phyloP scores from a whole-genome alignment of 23 tunicate genomes.

The Styela plicata region DNA sequence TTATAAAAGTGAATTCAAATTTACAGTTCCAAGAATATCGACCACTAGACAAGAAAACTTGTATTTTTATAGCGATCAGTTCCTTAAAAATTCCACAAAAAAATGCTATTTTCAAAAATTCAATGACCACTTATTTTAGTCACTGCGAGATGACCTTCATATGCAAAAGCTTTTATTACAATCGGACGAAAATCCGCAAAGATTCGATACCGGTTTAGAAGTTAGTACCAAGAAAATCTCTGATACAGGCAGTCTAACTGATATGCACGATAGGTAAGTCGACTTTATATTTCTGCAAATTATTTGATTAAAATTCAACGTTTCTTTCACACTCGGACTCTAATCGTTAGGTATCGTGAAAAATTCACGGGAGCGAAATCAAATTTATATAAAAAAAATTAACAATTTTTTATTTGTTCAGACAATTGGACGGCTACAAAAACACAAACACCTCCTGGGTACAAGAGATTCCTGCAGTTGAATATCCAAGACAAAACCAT shows the following conservation, averaged over 20 bases:
- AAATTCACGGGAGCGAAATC: neutral
- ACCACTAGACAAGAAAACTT: too few relatives aligned
- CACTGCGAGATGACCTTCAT: slow-evolving; percentile 5
- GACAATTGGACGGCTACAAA: slow-evolving; percentile 67
- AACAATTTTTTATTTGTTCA: neutral
- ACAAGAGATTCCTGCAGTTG: slow-evolving; percentile 43
- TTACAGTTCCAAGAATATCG: too few relatives aligned
- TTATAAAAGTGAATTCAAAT: too few relatives aligned
- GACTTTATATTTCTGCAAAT: too few relatives aligned
- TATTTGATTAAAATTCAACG: neutral
- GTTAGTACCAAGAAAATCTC: slow-evolving; percentile 64
- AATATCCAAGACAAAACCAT: slow-evolving; percentile 70
- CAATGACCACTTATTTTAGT: slow-evolving; percentile 11
- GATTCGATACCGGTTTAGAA: slow-evolving; percentile 57
- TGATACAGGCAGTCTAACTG: slow-evolving; percentile 44
- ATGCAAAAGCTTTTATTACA: slow-evolving; percentile 19
- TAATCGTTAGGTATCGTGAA: neutral
- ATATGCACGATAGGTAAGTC: slow-evolving; percentile 77
- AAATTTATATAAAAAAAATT: neutral
- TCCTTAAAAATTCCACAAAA: too few relatives aligned
- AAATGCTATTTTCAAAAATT: too few relatives aligned
- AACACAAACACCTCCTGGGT: slow-evolving; percentile 37
- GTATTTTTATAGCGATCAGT: too few relatives aligned
- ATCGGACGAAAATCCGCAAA: neutral
- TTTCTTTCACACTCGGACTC: neutral